Base-by-base conservation (phyloP, 1,140 invertebrate genomes). In the Himalopsyche phryganea region DNA sequence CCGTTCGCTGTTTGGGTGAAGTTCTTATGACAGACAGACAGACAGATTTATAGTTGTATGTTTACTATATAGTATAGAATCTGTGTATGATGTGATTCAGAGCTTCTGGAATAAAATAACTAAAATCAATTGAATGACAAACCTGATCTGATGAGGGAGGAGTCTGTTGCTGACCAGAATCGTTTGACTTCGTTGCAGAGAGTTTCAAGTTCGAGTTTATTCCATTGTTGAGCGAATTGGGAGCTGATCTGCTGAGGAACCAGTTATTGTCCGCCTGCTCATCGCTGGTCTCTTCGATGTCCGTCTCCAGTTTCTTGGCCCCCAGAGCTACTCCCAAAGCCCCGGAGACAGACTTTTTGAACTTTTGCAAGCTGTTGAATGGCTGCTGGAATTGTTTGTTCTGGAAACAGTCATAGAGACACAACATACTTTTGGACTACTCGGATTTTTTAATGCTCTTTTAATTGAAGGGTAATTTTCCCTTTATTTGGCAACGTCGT, bases 181-280 rank as follows among this genome's bases (percentile, higher is more conserved):
- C 69, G 17, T 77, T 71, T 10, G 73, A 71, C 1, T 65, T 65
- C 1, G 67, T 49, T 0, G 59, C 69, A 52, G 74, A 74, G 7
- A 68, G 66, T 45, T 68, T 71, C 10, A 68, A 64, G 18, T 70
- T 74, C 41, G 71, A 71, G 50, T 76, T 55, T 35, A 78, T 58
- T n/a, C 76, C 81, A 61, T 86, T 85, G 63, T 85, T 87, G 47
- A 90, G 68, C 0, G 87, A 89, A 69, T 88, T 90, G 3, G 88
- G 88, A 1, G 88, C 87, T 20, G 88, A 90, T 59, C 87, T 81
- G 47, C 86, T 89, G 13, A 91, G 69, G 50, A 89, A 81, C 88
- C 88, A 90, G 66, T 90, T 90, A 60, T 82, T 81, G 63, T 86
- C 83, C 60, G 73, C 53, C 36, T 60, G 57, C 19, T 63, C 57